Percentiles rank a stretch among this genome's conserved stretches.
Conservation (phyloP, 2,113 vertebrate species). For the Caloenas nicobarica region DNA sequence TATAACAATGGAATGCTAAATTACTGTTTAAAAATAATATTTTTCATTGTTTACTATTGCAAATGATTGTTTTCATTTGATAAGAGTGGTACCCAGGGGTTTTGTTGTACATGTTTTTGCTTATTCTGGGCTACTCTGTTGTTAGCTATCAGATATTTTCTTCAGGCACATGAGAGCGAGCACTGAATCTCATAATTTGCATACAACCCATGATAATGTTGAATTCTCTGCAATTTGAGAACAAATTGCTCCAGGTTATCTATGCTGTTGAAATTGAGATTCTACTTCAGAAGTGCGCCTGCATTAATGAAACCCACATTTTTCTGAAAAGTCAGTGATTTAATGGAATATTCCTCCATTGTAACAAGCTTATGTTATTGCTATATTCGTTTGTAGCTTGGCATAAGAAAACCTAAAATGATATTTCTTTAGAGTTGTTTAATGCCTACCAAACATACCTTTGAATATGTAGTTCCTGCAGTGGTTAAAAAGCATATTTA, state of each 20-base stretch:
- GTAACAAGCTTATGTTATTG: neutral
- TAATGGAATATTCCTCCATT: neutral
- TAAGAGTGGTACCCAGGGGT: neutral
- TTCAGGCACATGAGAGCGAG: neutral
- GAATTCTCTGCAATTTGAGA: neutral
- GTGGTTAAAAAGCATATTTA: constrained; percentile 24
- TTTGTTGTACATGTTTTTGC: neutral
- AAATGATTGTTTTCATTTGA: neutral
- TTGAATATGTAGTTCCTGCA: constrained; percentile 20
- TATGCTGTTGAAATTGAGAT: neutral
- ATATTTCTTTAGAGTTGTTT: constrained; percentile 25
- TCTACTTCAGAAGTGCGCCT: neutral
- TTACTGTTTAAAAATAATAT: neutral
- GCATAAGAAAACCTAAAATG: neutral
- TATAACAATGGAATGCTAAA: neutral
- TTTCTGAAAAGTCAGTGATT: neutral
- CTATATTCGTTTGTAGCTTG: neutral
- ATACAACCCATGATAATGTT: neutral
- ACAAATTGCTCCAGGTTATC: neutral
- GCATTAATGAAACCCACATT: neutral
- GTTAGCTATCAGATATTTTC: neutral
- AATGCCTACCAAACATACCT: constrained; percentile 6
- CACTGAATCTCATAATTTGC: neutral
- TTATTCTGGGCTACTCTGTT: neutral
- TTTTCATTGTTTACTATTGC: neutral